Percentiles rank a stretch among this genome's conserved stretches.
These are phyloP conservation scores for Boulengeromyrus knoepffleri DNA, from an alignment of 2,113 vertebrate genomes.

Conservation along the genomic window DNA sequence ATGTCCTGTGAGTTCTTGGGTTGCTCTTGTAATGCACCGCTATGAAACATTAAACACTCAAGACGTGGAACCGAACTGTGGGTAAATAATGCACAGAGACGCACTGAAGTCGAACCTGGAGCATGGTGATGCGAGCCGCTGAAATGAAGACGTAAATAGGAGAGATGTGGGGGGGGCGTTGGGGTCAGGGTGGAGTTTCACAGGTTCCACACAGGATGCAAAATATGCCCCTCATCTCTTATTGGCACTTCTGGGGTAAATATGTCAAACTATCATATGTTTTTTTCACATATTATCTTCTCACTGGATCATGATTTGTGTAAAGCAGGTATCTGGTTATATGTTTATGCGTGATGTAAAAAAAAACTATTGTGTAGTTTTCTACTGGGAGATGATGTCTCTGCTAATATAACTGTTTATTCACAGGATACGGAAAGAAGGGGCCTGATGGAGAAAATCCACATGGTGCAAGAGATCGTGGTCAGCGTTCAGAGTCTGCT, in stretches of 20 bases:
- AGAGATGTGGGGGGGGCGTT: neutral
- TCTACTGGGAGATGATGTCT: neutral
- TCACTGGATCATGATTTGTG: neutral
- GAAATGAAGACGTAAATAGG: neutral
- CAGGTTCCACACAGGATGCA: neutral
- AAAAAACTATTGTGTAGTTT: neutral
- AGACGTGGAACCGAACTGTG: neutral
- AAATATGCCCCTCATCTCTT: neutral
- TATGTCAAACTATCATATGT: neutral
- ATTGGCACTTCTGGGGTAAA: neutral
- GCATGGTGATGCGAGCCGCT: too few relatives aligned
- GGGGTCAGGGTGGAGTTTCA: neutral
- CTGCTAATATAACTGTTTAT: neutral
- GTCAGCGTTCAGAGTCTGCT: constrained; percentile 82
- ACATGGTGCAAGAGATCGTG: constrained; percentile 93
- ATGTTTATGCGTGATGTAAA: neutral
- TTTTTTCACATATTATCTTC: neutral
- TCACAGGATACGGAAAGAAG: constrained; percentile 81
- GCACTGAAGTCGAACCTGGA: neutral
- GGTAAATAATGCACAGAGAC: neutral
- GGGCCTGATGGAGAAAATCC: constrained; percentile 86
- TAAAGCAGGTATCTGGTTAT: neutral
- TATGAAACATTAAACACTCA: neutral
- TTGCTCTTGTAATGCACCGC: neutral
- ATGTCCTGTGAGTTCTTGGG: neutral